Evolutionary conservation across 2,888 invertebrate species (phyloP).

Genomic region (Drosophila helvetica): DNA sequence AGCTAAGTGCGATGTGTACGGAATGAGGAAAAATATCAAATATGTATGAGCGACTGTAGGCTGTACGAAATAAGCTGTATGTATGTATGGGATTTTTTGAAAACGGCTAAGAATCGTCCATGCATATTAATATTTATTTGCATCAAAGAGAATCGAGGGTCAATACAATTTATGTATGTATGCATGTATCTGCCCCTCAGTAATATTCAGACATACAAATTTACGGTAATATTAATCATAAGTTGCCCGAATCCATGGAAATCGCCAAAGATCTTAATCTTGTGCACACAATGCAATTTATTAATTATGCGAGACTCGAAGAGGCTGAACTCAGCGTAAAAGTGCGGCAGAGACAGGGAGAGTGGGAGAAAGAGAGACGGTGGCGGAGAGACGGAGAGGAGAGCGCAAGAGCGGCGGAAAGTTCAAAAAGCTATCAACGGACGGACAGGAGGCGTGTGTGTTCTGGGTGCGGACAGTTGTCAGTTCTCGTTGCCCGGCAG

Average conservation of each 20-base stretch:
- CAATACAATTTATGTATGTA: no score
- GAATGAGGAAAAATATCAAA: no score
- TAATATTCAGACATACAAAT: background rate
- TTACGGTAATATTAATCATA: background rate
- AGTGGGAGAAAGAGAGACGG: conserved; percentile 4
- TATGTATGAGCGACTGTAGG: no score
- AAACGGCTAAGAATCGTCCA: background rate
- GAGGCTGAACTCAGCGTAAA: conserved; percentile 15
- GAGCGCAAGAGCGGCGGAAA: conserved; percentile 47
- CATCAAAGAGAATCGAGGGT: background rate
- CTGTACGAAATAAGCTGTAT: background rate
- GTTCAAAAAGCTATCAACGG: conserved; percentile 71
- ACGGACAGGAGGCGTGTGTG: conserved; percentile 8
- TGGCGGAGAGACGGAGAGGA: conserved; percentile 21
- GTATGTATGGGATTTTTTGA: background rate
- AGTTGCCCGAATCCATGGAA: conserved; percentile 6
- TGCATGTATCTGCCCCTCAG: background rate
- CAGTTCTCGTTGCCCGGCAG: conserved; percentile 17
- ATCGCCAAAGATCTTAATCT: conserved; percentile 47
- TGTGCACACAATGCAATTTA: conserved; percentile 69
- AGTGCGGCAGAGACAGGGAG: background rate
- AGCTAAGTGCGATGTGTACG: no score
- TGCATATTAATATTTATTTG: background rate
- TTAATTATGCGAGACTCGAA: conserved; percentile 77
- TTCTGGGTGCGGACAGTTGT: conserved; percentile 61